phyloP scores from a whole-genome alignment of 1,140 invertebrate species.

The Triops cancriformis region DNA sequence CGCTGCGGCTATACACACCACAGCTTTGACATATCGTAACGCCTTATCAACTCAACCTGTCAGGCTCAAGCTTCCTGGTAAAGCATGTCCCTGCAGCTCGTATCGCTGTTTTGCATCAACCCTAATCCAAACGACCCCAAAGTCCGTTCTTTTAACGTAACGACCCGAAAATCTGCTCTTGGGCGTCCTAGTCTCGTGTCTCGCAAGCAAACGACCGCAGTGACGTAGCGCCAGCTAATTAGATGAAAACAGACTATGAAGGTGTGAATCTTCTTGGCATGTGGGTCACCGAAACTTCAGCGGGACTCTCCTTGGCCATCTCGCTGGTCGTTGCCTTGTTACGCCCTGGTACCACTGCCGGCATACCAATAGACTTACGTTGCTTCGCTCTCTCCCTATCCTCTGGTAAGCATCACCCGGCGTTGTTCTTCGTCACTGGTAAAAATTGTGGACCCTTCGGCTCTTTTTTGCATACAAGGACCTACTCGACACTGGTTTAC shows the following conservation, averaged over 20 bases:
- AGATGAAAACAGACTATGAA: not conserved
- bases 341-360: not conserved
- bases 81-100: too few species aligned
- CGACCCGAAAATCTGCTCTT: too few species aligned
- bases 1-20: too few species aligned
- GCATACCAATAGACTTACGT: not conserved
- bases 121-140: too few species aligned
- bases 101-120: too few species aligned
- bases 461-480: not conserved
- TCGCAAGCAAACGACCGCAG: not conserved
- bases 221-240: not conserved
- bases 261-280: conserved; percentile 1
- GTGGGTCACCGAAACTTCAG: not conserved
- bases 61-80: too few species aligned
- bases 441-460: not conserved
- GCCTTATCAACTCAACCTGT: too few species aligned
- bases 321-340: not conserved
- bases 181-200: too few species aligned
- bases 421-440: not conserved
- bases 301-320: not conserved
- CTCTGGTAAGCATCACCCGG: not conserved
- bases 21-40: too few species aligned
- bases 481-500: not conserved
- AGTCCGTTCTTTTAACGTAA: too few species aligned
- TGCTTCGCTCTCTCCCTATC: not conserved